Evolutionary conservation across 37 sponge, comb jelly and placozoan genomes (phyloP).

Genomic region (Beroe forskalii): DNA sequence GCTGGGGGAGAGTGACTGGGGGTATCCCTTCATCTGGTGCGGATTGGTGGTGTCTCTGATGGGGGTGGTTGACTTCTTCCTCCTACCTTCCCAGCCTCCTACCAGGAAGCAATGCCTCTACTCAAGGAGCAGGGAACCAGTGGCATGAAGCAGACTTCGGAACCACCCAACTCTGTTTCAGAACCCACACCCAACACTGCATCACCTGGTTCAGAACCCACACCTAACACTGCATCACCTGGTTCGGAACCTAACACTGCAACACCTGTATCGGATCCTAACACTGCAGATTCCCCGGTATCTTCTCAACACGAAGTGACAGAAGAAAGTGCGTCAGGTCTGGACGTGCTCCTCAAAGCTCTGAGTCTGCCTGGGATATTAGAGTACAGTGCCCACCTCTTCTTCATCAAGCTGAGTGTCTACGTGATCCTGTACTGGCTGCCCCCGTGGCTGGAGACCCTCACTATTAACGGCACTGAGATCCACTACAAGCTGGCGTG

Average conservation of each 20-base stretch:
- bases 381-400: neutral
- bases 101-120: too few relatives aligned
- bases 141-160: too few relatives aligned
- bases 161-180: too few relatives aligned
- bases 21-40: neutral
- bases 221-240: too few relatives aligned
- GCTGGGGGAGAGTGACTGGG: neutral
- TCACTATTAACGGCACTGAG: neutral
- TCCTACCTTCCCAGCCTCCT: neutral
- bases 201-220: too few relatives aligned
- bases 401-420: slow-evolving; percentile 45
- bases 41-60: neutral
- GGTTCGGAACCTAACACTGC: too few relatives aligned
- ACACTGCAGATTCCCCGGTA: too few relatives aligned
- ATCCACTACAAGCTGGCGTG: neutral
- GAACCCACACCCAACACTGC: too few relatives aligned
- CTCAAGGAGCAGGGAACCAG: too few relatives aligned
- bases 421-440: slow-evolving; percentile 51
- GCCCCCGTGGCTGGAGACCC: slow-evolving; percentile 31
- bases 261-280: too few relatives aligned
- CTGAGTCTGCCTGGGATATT: slow-evolving; percentile 26
- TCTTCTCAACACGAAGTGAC: too few relatives aligned
- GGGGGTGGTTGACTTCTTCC: neutral
- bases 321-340: too few relatives aligned
- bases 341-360: neutral